These are phyloP conservation scores for Poicephalus meyeri DNA, from an alignment of 2,113 vertebrate species.

Conservation along the genomic window DNA sequence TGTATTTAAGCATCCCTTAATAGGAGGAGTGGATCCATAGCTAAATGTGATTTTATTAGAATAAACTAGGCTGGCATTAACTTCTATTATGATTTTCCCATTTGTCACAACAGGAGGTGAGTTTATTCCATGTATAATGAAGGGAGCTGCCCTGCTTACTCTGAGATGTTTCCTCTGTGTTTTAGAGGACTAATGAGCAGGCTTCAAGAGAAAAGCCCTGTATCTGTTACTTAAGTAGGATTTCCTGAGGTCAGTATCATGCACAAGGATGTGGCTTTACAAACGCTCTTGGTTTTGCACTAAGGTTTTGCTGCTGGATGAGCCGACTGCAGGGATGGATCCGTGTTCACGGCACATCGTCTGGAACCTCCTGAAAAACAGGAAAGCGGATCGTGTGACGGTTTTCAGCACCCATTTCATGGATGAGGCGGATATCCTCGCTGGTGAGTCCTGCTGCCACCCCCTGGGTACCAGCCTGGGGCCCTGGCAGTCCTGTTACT, in stretches of 20 bases:
- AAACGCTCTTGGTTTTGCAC: accelerated
- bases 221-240: background rate
- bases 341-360: constrained; percentile 92
- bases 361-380: constrained; percentile 90
- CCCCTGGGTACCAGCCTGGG: background rate
- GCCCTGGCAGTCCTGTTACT: accelerated
- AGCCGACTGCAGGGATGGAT: constrained; percentile 96
- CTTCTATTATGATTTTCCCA: background rate
- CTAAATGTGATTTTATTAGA: accelerated
- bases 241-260: accelerated
- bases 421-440: constrained; percentile 96
- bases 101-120: background rate
- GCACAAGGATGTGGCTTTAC: background rate
- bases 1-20: background rate
- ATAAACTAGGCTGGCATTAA: background rate
- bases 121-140: background rate
- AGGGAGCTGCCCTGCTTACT: background rate
- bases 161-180: accelerated
- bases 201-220: background rate
- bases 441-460: constrained; percentile 72
- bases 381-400: constrained; percentile 78
- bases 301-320: constrained; percentile 91
- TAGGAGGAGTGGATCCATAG: background rate
- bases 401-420: constrained; percentile 97
- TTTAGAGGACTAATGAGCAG: background rate